Percentiles rank a stretch among this genome's conserved stretches.
These are phyloP conservation scores for Protobothrops flavoviridis DNA, from an alignment of 2,113 vertebrate species.

Conservation along the genomic window DNA sequence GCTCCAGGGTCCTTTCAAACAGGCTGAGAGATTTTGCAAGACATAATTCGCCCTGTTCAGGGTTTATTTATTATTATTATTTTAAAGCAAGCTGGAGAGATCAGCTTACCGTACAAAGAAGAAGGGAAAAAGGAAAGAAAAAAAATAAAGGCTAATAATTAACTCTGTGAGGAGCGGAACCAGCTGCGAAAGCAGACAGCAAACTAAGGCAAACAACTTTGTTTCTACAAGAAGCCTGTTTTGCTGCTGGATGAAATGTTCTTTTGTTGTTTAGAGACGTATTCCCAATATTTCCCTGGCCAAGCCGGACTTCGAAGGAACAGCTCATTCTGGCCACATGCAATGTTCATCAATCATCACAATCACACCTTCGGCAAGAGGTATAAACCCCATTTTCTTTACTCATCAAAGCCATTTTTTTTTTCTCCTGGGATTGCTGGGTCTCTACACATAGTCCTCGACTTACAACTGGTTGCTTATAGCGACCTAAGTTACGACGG, in stretches of 20 bases:
- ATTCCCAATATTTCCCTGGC: background rate
- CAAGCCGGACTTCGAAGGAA: background rate
- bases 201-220: conserved; percentile 23
- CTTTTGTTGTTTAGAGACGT: conserved; percentile 15
- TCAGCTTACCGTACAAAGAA: background rate
- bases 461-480: background rate
- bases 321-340: background rate
- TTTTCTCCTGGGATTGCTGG: background rate
- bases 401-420: background rate
- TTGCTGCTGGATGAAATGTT: conserved; percentile 8
- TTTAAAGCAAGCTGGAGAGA: background rate
- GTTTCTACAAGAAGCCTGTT: background rate
- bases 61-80: background rate
- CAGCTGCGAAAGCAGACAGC: conserved; percentile 27
- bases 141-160: background rate
- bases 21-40: background rate
- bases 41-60: background rate
- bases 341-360: conserved; percentile 10
- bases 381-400: background rate
- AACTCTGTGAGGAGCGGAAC: background rate
- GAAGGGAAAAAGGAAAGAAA: background rate
- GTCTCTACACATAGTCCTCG: background rate
- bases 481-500: background rate
- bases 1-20: background rate
- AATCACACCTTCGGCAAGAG: conserved; percentile 13